Conservation (phyloP, 2,888 invertebrate genomes). For the Cheilosia variabilis region DNA sequence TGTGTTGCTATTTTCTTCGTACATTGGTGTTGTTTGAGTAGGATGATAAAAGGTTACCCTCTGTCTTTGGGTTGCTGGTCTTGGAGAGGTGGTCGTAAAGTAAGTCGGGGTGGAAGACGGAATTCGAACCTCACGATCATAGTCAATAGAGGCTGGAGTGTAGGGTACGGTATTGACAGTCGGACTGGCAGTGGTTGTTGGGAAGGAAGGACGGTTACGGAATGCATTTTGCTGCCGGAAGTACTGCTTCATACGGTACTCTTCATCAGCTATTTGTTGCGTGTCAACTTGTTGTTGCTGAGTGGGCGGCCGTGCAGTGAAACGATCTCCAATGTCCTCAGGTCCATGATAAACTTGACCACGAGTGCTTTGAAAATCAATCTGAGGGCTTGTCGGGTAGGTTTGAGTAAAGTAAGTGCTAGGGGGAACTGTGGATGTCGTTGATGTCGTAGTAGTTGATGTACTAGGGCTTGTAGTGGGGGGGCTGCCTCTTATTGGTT, state of each 20-base stretch:
- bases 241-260: slow-evolving; percentile 83
- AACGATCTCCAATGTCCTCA: slow-evolving; percentile 72
- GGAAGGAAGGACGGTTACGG: slow-evolving; percentile 80
- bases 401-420: slow-evolving; percentile 78
- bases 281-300: slow-evolving; percentile 57
- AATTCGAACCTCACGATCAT: slow-evolving; percentile 77
- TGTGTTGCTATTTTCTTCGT: slow-evolving; percentile 79
- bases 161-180: slow-evolving; percentile 81
- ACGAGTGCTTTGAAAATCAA: slow-evolving; percentile 80
- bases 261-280: slow-evolving; percentile 79
- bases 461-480: slow-evolving; percentile 83
- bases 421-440: slow-evolving; percentile 79
- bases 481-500: slow-evolving; percentile 79
- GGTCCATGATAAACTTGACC: slow-evolving; percentile 79
- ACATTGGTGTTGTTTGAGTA: slow-evolving; percentile 76
- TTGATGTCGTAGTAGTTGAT: slow-evolving; percentile 84
- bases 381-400: slow-evolving; percentile 80
- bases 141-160: slow-evolving; percentile 80
- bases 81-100: slow-evolving; percentile 76
- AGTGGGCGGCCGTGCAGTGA: slow-evolving; percentile 79
- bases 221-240: slow-evolving; percentile 83
- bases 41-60: slow-evolving; percentile 81
- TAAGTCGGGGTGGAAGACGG: slow-evolving; percentile 76
- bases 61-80: slow-evolving; percentile 78
- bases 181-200: slow-evolving; percentile 76